A percentile compares a stretch with the other conserved stretches of the same genome.
phyloP scores from a whole-genome alignment of 1,140 invertebrate species.

The Eulimnadia texana region DNA sequence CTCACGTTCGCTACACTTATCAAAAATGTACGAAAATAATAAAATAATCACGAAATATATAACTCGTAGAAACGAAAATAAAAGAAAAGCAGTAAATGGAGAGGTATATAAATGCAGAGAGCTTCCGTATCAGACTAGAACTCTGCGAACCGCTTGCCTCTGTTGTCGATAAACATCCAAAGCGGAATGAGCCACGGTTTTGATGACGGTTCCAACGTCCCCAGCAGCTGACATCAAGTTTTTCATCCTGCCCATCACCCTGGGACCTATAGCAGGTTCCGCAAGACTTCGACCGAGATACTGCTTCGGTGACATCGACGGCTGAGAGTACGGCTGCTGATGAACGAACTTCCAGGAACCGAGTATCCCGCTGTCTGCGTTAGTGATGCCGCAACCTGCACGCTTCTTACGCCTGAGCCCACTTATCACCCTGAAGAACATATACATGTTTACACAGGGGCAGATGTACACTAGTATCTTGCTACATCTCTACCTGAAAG shows the following conservation, averaged over 20 bases:
- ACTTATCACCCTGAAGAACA: not conserved
- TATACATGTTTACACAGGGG: too few relatives aligned
- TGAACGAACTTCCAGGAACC: not conserved
- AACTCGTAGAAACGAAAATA: not conserved
- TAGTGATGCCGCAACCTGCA: too few relatives aligned
- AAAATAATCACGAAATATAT: too few relatives aligned
- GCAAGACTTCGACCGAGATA: not conserved
- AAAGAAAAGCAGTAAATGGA: not conserved
- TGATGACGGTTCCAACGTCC: constrained; percentile 1
- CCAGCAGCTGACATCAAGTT: not conserved
- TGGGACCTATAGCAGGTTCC: not conserved
- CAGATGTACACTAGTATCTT: too few relatives aligned
- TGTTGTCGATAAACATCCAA: constrained; percentile 1
- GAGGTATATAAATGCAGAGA: not conserved
- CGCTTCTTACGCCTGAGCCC: constrained; percentile 1
- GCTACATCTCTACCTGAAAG: too few relatives aligned
- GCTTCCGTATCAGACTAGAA: not conserved
- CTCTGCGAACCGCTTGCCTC: not conserved
- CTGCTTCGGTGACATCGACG: too few relatives aligned
- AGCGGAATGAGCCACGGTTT: not conserved
- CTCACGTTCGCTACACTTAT: too few relatives aligned
- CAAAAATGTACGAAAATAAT: too few relatives aligned
- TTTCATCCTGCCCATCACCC: not conserved
- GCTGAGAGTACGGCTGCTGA: not conserved
- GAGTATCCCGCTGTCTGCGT: too few relatives aligned